These are phyloP conservation scores for Musca domestica DNA, from an alignment of 1,140 invertebrate genomes.

Conservation along the genomic window DNA sequence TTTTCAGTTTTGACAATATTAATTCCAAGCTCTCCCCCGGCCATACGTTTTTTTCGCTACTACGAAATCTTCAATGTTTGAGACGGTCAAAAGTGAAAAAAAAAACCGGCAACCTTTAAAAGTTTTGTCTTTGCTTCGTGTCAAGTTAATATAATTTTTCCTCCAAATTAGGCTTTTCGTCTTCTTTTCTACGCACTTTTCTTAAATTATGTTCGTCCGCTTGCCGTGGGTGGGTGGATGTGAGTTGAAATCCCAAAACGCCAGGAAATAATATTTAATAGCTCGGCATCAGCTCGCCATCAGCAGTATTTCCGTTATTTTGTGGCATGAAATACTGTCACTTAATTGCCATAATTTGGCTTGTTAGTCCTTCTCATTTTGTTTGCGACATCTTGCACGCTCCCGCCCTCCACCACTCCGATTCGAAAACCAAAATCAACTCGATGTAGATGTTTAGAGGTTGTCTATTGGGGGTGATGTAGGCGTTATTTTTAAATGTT, in stretches of 20 bases:
- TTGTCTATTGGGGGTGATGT: too few species aligned
- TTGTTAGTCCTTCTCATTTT: conserved; percentile 17
- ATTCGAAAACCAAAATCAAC: too few species aligned
- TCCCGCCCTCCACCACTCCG: too few species aligned
- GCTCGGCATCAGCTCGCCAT: not conserved
- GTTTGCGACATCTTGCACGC: not conserved
- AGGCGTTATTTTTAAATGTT: too few species aligned
- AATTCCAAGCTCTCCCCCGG: too few species aligned
- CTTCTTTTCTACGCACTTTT: not conserved
- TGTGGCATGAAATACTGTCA: conserved; percentile 18
- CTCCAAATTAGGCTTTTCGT: conserved; percentile 11
- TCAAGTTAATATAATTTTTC: conserved; percentile 21
- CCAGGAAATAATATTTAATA: not conserved
- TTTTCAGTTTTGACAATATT: too few species aligned
- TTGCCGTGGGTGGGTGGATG: not conserved
- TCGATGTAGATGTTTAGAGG: too few species aligned
- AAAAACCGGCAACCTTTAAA: too few species aligned
- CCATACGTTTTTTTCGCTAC: too few species aligned
- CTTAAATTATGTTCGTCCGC: not conserved
- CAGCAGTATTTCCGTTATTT: conserved; percentile 17
- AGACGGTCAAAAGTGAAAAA: too few species aligned
- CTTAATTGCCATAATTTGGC: conserved; percentile 21
- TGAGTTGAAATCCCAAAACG: not conserved
- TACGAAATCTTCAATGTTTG: too few species aligned
- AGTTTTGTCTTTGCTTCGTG: not conserved